These are phyloP conservation scores for Oedothorax gibbosus DNA, from an alignment of 1,140 invertebrate genomes.

Conservation along the genomic window DNA sequence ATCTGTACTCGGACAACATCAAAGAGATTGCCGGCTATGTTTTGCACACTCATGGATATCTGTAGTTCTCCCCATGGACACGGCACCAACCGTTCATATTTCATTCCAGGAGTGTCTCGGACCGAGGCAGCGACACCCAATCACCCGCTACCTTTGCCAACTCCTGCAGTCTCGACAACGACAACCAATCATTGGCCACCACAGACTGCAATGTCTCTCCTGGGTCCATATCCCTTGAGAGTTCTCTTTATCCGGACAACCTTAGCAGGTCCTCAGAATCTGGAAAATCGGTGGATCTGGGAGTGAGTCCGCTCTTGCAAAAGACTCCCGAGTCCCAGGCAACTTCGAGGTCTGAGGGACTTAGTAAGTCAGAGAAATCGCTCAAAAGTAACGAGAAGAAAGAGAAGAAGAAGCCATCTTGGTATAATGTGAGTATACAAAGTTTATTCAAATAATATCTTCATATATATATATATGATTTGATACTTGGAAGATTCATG, in stretches of 20 bases:
- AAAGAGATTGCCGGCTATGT: no score
- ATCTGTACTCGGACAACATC: no score
- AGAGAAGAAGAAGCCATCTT: conserved; percentile 65
- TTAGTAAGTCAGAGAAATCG: conserved; percentile 33
- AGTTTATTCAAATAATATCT: no score
- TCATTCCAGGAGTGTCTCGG: no score
- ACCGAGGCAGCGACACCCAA: no score
- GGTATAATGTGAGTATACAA: conserved; percentile 67
- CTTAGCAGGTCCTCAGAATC: conserved; percentile 63
- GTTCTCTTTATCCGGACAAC: conserved; percentile 48
- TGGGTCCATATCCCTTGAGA: conserved; percentile 35
- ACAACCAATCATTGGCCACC: conserved; percentile 18
- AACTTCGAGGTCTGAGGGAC: conserved; percentile 37
- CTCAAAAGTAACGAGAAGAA: conserved; percentile 65
- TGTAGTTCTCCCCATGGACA: no score
- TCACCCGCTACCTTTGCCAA: no score
- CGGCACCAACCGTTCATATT: no score
- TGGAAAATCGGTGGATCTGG: conserved; percentile 59
- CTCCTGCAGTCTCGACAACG: background rate
- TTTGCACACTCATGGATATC: no score
- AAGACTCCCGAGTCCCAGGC: conserved; percentile 39
- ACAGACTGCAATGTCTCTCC: conserved; percentile 25
- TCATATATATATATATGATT: no score
- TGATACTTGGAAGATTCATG: no score
- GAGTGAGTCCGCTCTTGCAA: conserved; percentile 31